These are phyloP conservation scores for Solenodon paradoxus DNA, from an alignment of 2,113 vertebrate genomes.

Conservation along the genomic window DNA sequence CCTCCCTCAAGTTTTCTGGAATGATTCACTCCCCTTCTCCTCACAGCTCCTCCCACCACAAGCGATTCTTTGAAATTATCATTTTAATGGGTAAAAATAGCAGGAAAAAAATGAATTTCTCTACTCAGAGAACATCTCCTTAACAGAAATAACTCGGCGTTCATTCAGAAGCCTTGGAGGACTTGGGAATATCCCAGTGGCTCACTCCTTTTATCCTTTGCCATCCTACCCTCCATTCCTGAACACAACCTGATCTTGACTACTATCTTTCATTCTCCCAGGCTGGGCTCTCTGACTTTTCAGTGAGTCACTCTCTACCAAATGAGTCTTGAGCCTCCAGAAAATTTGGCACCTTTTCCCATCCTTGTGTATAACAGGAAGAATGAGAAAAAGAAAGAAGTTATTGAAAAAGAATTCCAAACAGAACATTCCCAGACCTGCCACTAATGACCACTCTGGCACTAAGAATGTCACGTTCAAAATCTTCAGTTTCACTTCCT, in stretches of 20 bases:
- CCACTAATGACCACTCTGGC: background rate
- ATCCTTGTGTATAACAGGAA: background rate
- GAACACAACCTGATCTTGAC: background rate
- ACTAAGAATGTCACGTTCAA: background rate
- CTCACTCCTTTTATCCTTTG: background rate
- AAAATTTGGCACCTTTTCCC: background rate
- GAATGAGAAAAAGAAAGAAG: background rate
- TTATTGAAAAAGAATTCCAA: background rate
- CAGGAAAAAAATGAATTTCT: background rate
- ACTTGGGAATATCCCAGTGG: background rate
- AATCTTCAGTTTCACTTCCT: constrained; percentile 46
- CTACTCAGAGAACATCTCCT: background rate
- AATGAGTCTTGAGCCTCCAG: background rate
- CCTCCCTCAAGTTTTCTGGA: background rate
- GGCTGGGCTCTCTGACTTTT: background rate
- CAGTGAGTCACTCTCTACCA: background rate
- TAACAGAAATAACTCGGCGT: background rate
- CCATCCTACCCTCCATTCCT: background rate
- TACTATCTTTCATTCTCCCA: background rate
- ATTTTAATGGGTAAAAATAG: constrained; percentile 43
- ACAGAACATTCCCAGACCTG: background rate
- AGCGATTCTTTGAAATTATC: background rate
- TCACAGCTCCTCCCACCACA: background rate
- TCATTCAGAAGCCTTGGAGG: background rate
- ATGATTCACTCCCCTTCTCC: background rate